Conservation (phyloP, 2,113 vertebrate species). For the Verasper variegatus region DNA sequence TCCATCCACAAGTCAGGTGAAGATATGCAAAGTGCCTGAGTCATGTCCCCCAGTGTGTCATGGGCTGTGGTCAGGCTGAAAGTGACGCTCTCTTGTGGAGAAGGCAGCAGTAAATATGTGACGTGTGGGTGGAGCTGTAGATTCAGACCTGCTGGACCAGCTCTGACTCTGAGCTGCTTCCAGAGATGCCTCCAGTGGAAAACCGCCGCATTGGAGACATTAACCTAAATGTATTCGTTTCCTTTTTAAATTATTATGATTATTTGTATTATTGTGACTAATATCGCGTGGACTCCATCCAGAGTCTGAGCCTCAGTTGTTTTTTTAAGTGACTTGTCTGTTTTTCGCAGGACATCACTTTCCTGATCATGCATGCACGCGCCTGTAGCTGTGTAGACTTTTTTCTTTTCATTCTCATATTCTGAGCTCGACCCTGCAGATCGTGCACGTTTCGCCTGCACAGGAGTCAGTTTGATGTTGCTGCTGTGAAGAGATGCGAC, state of each 20-base stretch:
- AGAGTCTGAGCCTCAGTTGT: no score
- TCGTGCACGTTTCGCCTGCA: not conserved
- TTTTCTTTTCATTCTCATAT: not conserved
- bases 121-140: constrained; percentile 77
- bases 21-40: no score
- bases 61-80: not conserved
- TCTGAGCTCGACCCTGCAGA: not conserved
- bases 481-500: no score
- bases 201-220: constrained; percentile 38
- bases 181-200: constrained; percentile 66
- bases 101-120: constrained; percentile 56
- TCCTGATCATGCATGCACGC: not conserved
- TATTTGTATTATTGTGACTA: no score
- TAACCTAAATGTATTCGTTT: not conserved
- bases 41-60: no score
- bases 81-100: constrained; percentile 60
- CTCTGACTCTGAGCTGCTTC: constrained; percentile 61
- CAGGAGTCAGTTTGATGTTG: not conserved
- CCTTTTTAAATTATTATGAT: no score
- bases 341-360: not conserved
- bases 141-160: constrained; percentile 63
- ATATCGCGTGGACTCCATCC: no score
- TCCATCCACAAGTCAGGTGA: no score
- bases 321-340: not conserved
- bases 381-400: not conserved